Percentiles rank a stretch among this genome's conserved stretches.
These are phyloP conservation scores for Coecobrya sp. DNA, from an alignment of 2,888 invertebrate species.

Conservation along the genomic window DNA sequence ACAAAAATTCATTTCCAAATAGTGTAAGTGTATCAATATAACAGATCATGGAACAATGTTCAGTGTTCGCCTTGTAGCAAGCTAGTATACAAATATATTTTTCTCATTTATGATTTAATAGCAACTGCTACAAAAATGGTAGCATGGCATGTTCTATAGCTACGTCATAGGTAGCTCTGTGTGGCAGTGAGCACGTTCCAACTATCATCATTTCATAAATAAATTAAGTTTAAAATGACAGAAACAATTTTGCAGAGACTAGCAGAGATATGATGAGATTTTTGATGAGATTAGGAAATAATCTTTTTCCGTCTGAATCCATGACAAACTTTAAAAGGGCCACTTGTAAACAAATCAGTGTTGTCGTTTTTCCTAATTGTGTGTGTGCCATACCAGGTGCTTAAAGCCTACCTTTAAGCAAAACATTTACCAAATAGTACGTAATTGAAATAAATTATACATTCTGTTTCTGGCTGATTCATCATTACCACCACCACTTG, in stretches of 20 bases:
- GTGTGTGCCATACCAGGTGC: neutral
- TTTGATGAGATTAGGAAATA: neutral
- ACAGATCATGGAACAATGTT: neutral
- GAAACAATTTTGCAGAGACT: neutral
- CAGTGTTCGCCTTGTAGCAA: neutral
- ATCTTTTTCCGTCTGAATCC: neutral
- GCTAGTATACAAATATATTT: too few relatives aligned
- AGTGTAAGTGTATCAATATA: neutral
- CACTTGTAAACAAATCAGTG: neutral
- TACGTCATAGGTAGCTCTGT: too few relatives aligned
- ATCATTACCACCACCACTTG: slow-evolving; percentile 7
- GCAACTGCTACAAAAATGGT: too few relatives aligned
- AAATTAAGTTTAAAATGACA: slow-evolving; percentile 4
- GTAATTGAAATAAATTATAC: slow-evolving; percentile 9
- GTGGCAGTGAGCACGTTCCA: neutral
- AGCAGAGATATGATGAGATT: neutral
- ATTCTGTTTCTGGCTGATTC: slow-evolving; percentile 6
- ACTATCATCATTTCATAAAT: neutral
- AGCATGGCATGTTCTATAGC: too few relatives aligned
- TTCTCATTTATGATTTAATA: too few relatives aligned
- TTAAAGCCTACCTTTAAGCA: neutral
- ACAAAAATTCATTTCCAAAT: neutral
- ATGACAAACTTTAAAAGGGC: neutral
- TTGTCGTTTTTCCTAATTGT: neutral
- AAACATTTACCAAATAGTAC: neutral